Base-by-base conservation (phyloP, 2,888 invertebrate genomes). In the Pachydiplax longipennis region DNA sequence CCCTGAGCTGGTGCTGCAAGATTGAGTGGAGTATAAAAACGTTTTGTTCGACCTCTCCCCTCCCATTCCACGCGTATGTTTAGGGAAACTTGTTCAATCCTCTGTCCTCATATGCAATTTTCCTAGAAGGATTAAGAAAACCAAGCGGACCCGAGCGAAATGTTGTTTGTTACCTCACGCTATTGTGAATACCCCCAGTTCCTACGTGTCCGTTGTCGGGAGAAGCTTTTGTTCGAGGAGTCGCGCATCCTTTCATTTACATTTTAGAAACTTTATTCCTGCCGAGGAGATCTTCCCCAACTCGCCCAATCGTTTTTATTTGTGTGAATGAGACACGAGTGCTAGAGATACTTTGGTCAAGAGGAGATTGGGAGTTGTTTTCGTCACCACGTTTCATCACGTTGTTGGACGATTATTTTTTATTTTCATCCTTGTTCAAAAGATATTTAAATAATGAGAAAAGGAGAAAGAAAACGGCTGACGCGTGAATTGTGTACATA, bases 401-500 rank as follows among this genome's bases (percentile, higher is more conserved):
- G 73, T 73, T 31, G 73, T 73, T 73, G 73, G 73, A 73, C 73
- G 5, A 53, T 53, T 73, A 73, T 73, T 73, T 73, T 73, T 73
- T 73, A 81, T 81, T 40, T 81, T 37, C 81, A 37, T 44, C 37
- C 37, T 61, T 15, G 12, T 25, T n/a, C 18, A 35, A 35, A n/a
- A 58, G 37, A 87, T 61, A 65, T 40, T 87, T 61, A 40, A 65
- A 22, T 61, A 5, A 12, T 31, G 18, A 44, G 10, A 40, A 61
- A n/a, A 65, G 12, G 48, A 82, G 25, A 1, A 25, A 18, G 53
- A 12, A 73, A 31, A 73, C 31, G 25, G 73, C 31, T 73, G 73
- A 73, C 25, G 73, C 73, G 73, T 73, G 73, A 73, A 73, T 73
- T 73, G 73, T 87, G 61, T 87, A 87, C 58, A 87, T 87, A 87